phyloP scores from a whole-genome alignment of 2,888 invertebrate species.

The Pammene fasciana region DNA sequence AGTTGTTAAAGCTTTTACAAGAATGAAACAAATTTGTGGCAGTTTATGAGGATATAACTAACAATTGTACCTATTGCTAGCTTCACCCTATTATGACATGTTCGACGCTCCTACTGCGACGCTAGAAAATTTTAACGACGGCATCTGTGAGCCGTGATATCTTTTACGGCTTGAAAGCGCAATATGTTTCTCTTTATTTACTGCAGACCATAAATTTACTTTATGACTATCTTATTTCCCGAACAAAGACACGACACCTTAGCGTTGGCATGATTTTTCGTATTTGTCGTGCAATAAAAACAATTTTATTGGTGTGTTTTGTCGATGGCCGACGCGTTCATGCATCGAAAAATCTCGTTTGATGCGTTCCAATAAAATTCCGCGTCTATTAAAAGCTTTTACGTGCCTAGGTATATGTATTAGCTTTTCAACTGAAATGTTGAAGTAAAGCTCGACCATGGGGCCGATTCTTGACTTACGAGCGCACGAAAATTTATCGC shows the following conservation, averaged over 20 bases:
- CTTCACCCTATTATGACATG: conserved; percentile 36
- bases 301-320: conserved; percentile 68
- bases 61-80: neutral
- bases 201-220: conserved; percentile 73
- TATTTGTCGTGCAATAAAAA: conserved; percentile 65
- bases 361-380: conserved; percentile 35
- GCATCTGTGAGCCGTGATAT: conserved; percentile 58
- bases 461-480: too few relatives aligned
- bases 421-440: neutral
- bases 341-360: conserved; percentile 25
- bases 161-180: conserved; percentile 66
- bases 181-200: conserved; percentile 78
- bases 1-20: neutral
- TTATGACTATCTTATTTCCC: conserved; percentile 77
- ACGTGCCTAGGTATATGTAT: neutral
- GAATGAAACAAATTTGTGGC: neutral
- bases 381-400: conserved; percentile 14
- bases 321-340: conserved; percentile 46
- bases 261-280: conserved; percentile 57
- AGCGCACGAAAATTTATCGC: too few relatives aligned
- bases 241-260: conserved; percentile 61
- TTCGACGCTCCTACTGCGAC: conserved; percentile 19
- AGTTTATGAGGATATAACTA: conserved; percentile 16
- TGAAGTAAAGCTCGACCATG: neutral
- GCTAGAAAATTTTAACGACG: conserved; percentile 59